Evolutionary conservation across 2,797 vertebrate genomes (phyloP).

Genomic region (Poeciliopsis presidionis): DNA sequence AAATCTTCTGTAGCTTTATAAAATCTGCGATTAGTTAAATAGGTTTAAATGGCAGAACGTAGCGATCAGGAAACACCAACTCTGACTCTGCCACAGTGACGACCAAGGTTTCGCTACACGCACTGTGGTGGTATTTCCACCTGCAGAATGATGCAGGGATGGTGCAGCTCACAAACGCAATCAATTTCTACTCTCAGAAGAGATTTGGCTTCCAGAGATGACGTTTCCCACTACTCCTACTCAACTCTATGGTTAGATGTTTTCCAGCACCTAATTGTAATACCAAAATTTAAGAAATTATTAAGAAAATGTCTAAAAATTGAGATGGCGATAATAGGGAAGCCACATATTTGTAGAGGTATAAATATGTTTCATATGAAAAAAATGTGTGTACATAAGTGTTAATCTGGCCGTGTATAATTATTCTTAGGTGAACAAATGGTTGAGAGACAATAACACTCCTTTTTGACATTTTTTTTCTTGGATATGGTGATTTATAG

Average conservation of each 20-base stretch:
- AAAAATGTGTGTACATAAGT: too few species aligned
- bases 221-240: constrained; percentile 14
- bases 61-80: neutral
- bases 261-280: neutral
- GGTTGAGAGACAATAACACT: too few species aligned
- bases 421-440: too few species aligned
- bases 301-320: neutral
- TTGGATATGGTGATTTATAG: too few species aligned
- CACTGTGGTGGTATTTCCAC: constrained; percentile 50
- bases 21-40: neutral
- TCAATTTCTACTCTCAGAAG: constrained; percentile 4
- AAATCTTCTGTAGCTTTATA: neutral
- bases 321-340: too few species aligned
- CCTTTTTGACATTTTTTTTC: too few species aligned
- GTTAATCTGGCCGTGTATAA: too few species aligned
- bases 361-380: too few species aligned
- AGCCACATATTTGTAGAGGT: too few species aligned
- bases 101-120: constrained; percentile 27
- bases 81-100: constrained; percentile 20
- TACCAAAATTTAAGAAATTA: neutral
- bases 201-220: constrained; percentile 1
- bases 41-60: neutral
- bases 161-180: constrained; percentile 19
- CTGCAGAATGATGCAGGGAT: neutral
- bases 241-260: constrained; percentile 7